These are phyloP conservation scores for Nyctibius bracteatus DNA, from an alignment of 2,113 vertebrate species.

Conservation along the genomic window DNA sequence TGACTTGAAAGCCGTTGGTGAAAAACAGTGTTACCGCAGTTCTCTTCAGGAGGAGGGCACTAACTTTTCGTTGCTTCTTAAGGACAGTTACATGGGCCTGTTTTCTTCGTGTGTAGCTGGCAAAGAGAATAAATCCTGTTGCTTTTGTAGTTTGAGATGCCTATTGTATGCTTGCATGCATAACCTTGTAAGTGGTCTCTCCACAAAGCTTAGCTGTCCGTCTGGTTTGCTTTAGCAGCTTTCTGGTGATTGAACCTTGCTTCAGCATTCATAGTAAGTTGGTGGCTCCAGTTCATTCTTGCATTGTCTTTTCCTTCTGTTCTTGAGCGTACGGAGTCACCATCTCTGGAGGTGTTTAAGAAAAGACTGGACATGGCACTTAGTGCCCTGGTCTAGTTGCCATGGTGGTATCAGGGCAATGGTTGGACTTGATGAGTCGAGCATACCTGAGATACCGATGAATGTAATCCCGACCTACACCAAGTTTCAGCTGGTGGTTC, in stretches of 20 bases:
- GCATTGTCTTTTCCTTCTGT: not conserved
- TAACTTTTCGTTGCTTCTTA: not conserved
- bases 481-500: not conserved
- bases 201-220: not conserved
- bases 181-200: not conserved
- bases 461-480: not conserved
- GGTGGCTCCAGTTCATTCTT: not conserved
- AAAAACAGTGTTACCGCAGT: not conserved
- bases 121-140: not conserved
- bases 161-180: not conserved
- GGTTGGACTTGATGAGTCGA: no score
- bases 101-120: not conserved
- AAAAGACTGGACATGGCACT: no score
- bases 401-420: no score
- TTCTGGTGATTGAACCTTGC: not conserved
- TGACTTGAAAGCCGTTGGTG: not conserved
- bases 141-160: not conserved
- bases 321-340: no score
- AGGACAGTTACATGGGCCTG: not conserved
- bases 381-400: no score
- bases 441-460: not conserved
- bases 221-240: not conserved
- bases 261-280: not conserved
- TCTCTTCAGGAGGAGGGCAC: not conserved
- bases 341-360: no score